These are phyloP conservation scores for Ictalurus furcatus DNA, from an alignment of 2,113 vertebrate species.

Conservation along the genomic window DNA sequence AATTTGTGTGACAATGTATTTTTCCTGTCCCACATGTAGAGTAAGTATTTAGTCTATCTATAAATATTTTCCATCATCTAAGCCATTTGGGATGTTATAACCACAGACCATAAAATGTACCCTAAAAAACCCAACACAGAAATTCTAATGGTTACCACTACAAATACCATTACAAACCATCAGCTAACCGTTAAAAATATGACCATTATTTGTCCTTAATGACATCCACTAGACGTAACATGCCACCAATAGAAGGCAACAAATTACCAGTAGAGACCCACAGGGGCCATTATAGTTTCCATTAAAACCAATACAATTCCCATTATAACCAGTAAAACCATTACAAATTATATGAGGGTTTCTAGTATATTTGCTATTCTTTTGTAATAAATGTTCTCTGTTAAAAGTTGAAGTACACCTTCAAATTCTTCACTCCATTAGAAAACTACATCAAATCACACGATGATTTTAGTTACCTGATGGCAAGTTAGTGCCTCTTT, in stretches of 20 bases:
- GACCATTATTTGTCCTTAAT: too few species aligned
- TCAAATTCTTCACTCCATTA: background rate
- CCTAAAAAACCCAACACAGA: background rate
- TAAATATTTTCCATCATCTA: background rate
- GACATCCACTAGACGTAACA: too few species aligned
- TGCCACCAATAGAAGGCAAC: too few species aligned
- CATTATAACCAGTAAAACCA: too few species aligned
- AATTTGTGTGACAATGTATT: background rate
- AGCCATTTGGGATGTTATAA: background rate
- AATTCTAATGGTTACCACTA: too few species aligned
- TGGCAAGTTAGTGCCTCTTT: background rate
- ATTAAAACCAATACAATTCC: too few species aligned
- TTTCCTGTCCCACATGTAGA: background rate
- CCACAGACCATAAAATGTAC: background rate
- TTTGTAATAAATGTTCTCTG: background rate
- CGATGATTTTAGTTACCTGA: background rate
- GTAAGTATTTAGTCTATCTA: background rate
- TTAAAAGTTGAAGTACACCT: background rate
- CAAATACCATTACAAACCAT: too few species aligned
- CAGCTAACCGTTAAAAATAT: too few species aligned
- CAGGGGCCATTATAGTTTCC: too few species aligned
- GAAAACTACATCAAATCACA: background rate
- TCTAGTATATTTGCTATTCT: background rate
- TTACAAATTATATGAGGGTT: too few species aligned
- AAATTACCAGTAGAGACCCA: too few species aligned